A percentile compares a stretch with the other conserved stretches of the same genome.
phyloP scores from a whole-genome alignment of 2,113 vertebrate species.

The Lutjanus erythropterus region DNA sequence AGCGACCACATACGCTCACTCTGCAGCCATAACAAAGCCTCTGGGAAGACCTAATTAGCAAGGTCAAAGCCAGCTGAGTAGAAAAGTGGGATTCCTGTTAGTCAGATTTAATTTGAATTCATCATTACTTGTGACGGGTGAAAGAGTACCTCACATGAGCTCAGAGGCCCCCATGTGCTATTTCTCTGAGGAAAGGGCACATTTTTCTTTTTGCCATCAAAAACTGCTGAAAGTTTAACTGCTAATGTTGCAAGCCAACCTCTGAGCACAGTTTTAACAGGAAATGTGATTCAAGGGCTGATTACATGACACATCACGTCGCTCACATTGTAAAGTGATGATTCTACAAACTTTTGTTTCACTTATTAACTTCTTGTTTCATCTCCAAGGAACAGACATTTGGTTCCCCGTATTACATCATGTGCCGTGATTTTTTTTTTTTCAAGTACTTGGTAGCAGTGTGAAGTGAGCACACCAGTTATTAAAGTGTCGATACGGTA shows the following conservation, averaged over 20 bases:
- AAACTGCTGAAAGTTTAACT: background rate
- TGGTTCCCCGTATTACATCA: background rate
- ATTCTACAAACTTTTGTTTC: background rate
- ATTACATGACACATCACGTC: background rate
- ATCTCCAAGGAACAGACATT: background rate
- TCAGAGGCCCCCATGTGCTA: background rate
- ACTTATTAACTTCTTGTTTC: background rate
- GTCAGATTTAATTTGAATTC: slow-evolving; percentile 36
- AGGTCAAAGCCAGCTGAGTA: slow-evolving; percentile 26
- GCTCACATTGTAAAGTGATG: background rate
- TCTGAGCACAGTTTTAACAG: slow-evolving; percentile 10
- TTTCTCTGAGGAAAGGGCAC: background rate
- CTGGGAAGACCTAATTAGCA: slow-evolving; percentile 49
- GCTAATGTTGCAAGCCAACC: background rate
- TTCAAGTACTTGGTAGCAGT: no score
- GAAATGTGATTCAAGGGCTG: slow-evolving; percentile 29
- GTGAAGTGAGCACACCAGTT: background rate
- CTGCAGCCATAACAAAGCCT: slow-evolving; percentile 60
- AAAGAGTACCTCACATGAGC: background rate
- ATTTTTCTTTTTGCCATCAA: background rate
- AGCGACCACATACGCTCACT: slow-evolving; percentile 67
- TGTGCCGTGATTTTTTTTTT: background rate
- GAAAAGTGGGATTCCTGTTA: slow-evolving; percentile 16
- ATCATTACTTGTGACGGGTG: slow-evolving; percentile 18
- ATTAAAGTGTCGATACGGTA: background rate